phyloP scores from a whole-genome alignment of 2,888 invertebrate species.

The Teinopalpus imperialis region DNA sequence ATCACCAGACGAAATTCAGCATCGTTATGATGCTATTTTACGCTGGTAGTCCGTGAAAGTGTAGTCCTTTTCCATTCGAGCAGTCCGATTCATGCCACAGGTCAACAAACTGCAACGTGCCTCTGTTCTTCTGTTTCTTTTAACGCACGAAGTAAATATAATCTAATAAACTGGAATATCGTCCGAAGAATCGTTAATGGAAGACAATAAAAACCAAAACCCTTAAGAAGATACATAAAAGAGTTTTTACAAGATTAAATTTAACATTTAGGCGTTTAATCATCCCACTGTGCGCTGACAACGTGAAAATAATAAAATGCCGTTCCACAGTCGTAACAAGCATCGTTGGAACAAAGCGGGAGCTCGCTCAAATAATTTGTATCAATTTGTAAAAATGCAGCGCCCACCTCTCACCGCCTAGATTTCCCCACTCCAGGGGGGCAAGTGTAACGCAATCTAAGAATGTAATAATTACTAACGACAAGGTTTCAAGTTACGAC shows the following conservation, averaged over 20 bases:
- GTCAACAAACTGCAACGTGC: too few species aligned
- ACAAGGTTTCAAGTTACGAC: constrained; percentile 40
- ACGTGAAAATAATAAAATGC: constrained; percentile 76
- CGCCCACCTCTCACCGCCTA: constrained; percentile 49
- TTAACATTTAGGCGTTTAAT: constrained; percentile 32
- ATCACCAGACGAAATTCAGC: too few species aligned
- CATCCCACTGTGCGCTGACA: constrained; percentile 37
- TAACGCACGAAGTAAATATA: too few species aligned
- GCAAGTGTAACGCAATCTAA: constrained; percentile 48
- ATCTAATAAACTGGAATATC: too few species aligned
- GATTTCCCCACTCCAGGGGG: constrained; percentile 40
- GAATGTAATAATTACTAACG: constrained; percentile 67
- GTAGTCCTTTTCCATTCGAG: too few species aligned
- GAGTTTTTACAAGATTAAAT: background rate
- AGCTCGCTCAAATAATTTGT: constrained; percentile 81
- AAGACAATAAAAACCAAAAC: too few species aligned
- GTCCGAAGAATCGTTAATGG: too few species aligned
- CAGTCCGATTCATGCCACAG: too few species aligned
- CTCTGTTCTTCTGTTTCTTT: too few species aligned
- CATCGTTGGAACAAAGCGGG: constrained; percentile 80
- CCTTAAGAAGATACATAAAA: too few species aligned
- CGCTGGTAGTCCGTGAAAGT: too few species aligned
- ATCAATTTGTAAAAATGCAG: constrained; percentile 82
- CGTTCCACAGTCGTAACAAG: constrained; percentile 79
- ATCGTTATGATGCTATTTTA: too few species aligned